Conservation (phyloP, 2,797 vertebrate species). For the Lycodopsis pacificus region DNA sequence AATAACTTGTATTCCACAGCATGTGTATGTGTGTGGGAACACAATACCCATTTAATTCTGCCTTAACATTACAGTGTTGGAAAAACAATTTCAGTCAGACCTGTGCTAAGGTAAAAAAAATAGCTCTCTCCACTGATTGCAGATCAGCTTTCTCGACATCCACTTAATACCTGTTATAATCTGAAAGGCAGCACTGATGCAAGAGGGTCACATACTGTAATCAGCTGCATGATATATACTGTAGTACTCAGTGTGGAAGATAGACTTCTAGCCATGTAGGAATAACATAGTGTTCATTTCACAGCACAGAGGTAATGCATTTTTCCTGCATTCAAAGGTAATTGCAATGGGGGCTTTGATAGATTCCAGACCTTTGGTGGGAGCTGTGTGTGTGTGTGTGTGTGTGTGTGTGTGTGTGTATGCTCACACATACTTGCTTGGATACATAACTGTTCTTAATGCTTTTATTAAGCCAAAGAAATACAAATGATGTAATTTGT, state of each 20-base stretch:
- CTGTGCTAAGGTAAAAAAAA: conserved; percentile 52
- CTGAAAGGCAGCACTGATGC: conserved; percentile 52
- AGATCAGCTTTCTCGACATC: conserved; percentile 55
- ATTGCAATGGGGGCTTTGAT: conserved; percentile 75
- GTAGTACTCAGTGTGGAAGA: conserved; percentile 44
- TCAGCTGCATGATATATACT: conserved; percentile 43
- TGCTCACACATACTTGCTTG: conserved; percentile 49
- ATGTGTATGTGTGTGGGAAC: conserved; percentile 30
- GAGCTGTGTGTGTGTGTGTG: conserved; percentile 39
- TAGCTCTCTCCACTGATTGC: conserved; percentile 50
- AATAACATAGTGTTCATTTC: conserved; percentile 73
- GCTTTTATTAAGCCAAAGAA: conserved; percentile 71
- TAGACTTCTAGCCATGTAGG: conserved; percentile 56
- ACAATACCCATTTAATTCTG: conserved; percentile 49
- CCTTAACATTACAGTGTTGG: conserved; percentile 39
- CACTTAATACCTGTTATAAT: conserved; percentile 62
- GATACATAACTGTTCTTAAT: conserved; percentile 66
- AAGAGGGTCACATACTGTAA: conserved; percentile 36
- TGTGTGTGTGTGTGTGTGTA: conserved; percentile 28
- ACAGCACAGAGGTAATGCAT: conserved; percentile 70
- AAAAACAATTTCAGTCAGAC: conserved; percentile 54
- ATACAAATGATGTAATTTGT: conserved; percentile 71
- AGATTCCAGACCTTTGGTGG: conserved; percentile 76
- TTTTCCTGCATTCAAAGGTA: conserved; percentile 72
- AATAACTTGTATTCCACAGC: conserved; percentile 31